Base-by-base conservation (phyloP, 2,888 invertebrate genomes). In the Serripes groenlandicus region DNA sequence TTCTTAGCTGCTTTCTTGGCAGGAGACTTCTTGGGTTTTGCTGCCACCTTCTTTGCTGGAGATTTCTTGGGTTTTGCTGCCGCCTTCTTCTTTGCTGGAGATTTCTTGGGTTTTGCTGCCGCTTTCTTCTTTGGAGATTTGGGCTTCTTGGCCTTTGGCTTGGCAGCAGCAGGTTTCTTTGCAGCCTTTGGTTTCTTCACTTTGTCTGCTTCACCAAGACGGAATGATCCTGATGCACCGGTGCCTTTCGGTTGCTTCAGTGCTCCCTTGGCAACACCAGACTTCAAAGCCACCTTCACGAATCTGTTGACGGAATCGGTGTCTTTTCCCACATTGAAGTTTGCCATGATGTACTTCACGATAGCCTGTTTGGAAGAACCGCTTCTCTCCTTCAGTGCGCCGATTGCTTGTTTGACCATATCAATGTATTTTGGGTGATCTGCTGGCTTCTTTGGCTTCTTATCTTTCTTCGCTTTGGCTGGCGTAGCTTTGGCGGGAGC, bases 351-450 rank as follows among this genome's bases (percentile, higher is more conserved):
- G 91, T 94, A 95, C 83, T 95, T 95, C 73, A 95, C 89, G 82
- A 95, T 94, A 30, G 95, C 95, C 83, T 95, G 95, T 69, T 95
- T 91, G 9, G 95, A 95, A 23, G 95, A 95, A n/a, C 95, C 95
- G 68, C 93, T 93, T 49, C 94, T 89, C 75, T 95, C 95, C 85
- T 94, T 95, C 78, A 95, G 88, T 23, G 90, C 82, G 62, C 87
- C 89, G 80, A 95, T 90, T 56, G 95, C 95, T 3, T 92, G 92
- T 76, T 92, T 91, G 80, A 95, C 92, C 95, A 95, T 95, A 73
- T 94, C 94, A 26, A 91, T 88, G 88, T 95, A 95, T 77, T 92
- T 93, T 4, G 94, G 94, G 73, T 94, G 94, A 60, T 82, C 84
- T 23, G 93, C 88, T 23, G 93, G 90, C 85, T 89, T 88, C 5